phyloP scores from a whole-genome alignment of 2,113 vertebrate species.

The Bubo blakistoni region DNA sequence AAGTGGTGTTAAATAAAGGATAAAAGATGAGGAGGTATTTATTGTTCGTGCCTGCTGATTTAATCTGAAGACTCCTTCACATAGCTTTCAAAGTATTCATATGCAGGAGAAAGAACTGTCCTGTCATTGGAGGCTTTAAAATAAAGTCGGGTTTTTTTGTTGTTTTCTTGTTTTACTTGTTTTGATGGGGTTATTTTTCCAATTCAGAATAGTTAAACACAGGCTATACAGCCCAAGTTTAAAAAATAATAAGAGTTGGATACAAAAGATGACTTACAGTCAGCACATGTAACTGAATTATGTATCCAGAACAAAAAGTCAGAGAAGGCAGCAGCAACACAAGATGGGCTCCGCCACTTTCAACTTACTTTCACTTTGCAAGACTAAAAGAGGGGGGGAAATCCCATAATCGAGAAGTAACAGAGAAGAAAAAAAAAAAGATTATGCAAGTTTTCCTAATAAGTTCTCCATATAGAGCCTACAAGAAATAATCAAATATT shows the following conservation, averaged over 20 bases:
- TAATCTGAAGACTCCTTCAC: neutral
- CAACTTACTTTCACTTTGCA: neutral
- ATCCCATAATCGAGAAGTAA: neutral
- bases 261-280: neutral
- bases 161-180: neutral
- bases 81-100: neutral
- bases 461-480: neutral
- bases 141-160: neutral
- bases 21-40: neutral
- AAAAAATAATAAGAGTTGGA: neutral
- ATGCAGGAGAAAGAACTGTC: neutral
- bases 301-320: neutral
- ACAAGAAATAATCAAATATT: neutral
- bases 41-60: neutral
- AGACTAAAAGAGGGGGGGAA: accelerated
- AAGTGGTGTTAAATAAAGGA: neutral
- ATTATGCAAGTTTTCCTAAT: neutral
- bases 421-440: neutral
- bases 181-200: neutral
- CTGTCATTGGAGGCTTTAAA: neutral
- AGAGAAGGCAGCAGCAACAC: neutral
- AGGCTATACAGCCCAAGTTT: neutral
- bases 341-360: neutral
- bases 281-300: neutral
- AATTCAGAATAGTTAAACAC: neutral